Conservation (phyloP, 37 sponge, comb jelly and placozoan species). For the Petrosia ficiformis region DNA sequence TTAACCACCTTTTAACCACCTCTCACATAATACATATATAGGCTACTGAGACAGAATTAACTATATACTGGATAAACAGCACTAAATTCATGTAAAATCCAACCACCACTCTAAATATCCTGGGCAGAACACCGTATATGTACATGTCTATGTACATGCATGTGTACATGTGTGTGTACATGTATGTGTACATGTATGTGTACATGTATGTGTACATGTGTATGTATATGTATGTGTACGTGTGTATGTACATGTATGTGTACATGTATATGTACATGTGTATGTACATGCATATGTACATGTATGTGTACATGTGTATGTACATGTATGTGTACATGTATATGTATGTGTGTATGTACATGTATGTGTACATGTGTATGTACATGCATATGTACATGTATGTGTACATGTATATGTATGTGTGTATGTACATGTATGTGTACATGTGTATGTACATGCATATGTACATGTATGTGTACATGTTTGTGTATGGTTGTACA, state of each 20-base stretch:
- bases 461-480: slow-evolving; percentile 6
- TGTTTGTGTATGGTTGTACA: too few relatives aligned
- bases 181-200: not conserved
- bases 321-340: not conserved
- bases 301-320: not conserved
- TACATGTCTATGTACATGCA: not conserved
- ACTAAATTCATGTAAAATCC: too few relatives aligned
- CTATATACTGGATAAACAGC: too few relatives aligned
- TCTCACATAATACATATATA: too few relatives aligned
- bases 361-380: not conserved
- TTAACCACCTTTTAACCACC: too few relatives aligned
- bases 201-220: not conserved
- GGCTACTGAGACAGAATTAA: too few relatives aligned
- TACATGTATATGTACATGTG: too few relatives aligned
- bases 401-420: not conserved
- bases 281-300: slow-evolving; percentile 37
- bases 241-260: not conserved
- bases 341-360: slow-evolving; percentile 13
- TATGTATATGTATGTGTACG: too few relatives aligned
- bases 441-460: not conserved
- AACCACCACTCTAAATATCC: too few relatives aligned
- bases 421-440: not conserved
- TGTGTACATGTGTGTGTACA: not conserved
- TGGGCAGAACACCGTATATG: too few relatives aligned
- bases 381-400: slow-evolving; percentile 17